phyloP scores from a whole-genome alignment of 2,888 invertebrate genomes.

The Ochropleura plecta region DNA sequence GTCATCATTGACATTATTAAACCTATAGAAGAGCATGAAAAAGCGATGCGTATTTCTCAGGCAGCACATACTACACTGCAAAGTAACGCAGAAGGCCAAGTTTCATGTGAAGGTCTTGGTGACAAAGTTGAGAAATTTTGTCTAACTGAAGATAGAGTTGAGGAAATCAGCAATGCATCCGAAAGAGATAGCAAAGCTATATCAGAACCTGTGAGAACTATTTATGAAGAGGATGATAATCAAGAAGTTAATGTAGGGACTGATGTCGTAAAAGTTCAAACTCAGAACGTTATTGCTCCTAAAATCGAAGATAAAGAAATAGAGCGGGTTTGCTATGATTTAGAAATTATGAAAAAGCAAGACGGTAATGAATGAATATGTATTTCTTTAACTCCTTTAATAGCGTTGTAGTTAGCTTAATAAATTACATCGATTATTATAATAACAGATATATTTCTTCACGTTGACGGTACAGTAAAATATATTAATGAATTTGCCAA shows the following conservation, averaged over 20 bases:
- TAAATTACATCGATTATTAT: conserved; percentile 1
- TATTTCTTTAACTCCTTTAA: conserved; percentile 12
- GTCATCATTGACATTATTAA: not conserved
- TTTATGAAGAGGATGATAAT: not conserved
- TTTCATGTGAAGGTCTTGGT: not conserved
- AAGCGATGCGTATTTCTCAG: not conserved
- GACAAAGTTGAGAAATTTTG: not conserved
- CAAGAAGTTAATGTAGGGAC: not conserved
- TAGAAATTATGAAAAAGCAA: not conserved
- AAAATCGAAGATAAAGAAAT: not conserved
- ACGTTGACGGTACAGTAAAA: not conserved
- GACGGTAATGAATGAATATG: conserved; percentile 36
- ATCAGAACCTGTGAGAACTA: not conserved
- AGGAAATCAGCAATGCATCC: not conserved
- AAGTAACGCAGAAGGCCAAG: not conserved
- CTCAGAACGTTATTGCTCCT: not conserved
- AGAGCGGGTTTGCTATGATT: not conserved
- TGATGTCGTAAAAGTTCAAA: not conserved
- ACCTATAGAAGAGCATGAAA: not conserved
- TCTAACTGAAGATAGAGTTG: not conserved
- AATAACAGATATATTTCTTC: not conserved
- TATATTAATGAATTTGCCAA: not conserved
- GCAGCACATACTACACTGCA: not conserved
- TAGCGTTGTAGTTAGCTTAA: conserved; percentile 39
- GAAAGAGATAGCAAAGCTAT: not conserved